Conservation (phyloP, 2,888 invertebrate genomes). For the Phyllotreta striolata region DNA sequence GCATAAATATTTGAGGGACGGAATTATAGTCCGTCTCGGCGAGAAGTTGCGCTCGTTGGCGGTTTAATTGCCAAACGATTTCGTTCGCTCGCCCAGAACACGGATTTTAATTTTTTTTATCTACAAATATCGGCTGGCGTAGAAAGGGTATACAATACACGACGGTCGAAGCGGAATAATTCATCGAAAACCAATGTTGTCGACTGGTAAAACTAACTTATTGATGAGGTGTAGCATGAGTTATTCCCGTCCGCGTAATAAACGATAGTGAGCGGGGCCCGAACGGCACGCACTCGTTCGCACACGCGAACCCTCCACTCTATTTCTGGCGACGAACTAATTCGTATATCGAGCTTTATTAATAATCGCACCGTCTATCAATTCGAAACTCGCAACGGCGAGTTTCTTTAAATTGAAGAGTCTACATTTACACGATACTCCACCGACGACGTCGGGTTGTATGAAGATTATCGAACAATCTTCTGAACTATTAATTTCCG, state of each 20-base stretch:
- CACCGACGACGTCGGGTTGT: too few species aligned
- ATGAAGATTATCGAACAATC: slow-evolving; percentile 2
- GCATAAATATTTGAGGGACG: slow-evolving; percentile 46
- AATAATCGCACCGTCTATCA: slow-evolving; percentile 27
- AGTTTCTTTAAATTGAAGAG: too few species aligned
- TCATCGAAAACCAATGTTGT: not conserved
- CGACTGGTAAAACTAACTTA: not conserved
- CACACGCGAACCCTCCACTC: slow-evolving; percentile 36
- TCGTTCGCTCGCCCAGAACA: too few species aligned
- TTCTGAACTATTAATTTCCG: not conserved
- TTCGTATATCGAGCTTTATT: slow-evolving; percentile 28
- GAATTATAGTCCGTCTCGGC: slow-evolving; percentile 35
- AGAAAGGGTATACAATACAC: not conserved
- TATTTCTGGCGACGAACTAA: slow-evolving; percentile 33
- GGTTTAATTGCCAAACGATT: not conserved
- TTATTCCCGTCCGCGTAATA: slow-evolving; percentile 41
- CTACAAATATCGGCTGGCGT: not conserved
- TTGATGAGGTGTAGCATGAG: slow-evolving; percentile 30
- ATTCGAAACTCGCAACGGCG: not conserved
- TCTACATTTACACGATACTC: too few species aligned
- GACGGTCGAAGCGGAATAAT: not conserved
- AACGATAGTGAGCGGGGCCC: slow-evolving; percentile 34
- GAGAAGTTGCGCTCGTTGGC: slow-evolving; percentile 36
- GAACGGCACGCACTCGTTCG: slow-evolving; percentile 35
- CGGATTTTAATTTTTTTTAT: not conserved